Percentiles rank a stretch among this genome's conserved stretches.
Conservation (phyloP, 1,140 invertebrate genomes). For the Arion vulgaris region DNA sequence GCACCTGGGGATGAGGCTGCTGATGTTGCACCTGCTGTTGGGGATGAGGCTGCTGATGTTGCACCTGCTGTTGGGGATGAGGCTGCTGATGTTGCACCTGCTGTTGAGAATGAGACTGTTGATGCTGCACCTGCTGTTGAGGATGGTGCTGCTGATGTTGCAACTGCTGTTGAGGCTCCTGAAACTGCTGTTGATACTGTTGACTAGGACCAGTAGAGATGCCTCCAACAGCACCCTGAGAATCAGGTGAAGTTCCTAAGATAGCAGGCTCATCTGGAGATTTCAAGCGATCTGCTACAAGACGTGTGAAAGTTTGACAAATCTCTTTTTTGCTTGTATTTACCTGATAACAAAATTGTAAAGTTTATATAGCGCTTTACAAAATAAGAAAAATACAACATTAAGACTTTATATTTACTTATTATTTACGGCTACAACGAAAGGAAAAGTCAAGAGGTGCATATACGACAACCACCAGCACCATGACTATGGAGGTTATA, state of each 20-base stretch:
- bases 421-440: too few species aligned
- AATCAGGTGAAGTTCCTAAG: background rate
- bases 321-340: background rate
- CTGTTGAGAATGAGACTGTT: background rate
- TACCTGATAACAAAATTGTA: background rate
- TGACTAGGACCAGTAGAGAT: background rate
- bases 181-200: background rate
- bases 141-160: background rate
- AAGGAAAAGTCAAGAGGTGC: too few species aligned
- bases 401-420: too few species aligned
- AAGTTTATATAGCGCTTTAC: too few species aligned
- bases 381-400: too few species aligned
- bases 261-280: background rate
- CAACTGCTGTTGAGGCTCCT: background rate
- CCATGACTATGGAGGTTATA: too few species aligned
- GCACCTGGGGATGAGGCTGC: background rate
- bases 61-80: background rate
- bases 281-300: slow-evolving; percentile 21
- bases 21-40: background rate
- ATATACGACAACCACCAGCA: too few species aligned
- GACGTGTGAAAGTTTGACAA: background rate
- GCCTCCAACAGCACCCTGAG: too few species aligned
- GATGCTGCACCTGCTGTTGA: background rate
- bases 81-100: background rate
- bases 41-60: background rate